These are phyloP conservation scores for Cheilosia soror DNA, from an alignment of 2,888 invertebrate species.

Conservation along the genomic window DNA sequence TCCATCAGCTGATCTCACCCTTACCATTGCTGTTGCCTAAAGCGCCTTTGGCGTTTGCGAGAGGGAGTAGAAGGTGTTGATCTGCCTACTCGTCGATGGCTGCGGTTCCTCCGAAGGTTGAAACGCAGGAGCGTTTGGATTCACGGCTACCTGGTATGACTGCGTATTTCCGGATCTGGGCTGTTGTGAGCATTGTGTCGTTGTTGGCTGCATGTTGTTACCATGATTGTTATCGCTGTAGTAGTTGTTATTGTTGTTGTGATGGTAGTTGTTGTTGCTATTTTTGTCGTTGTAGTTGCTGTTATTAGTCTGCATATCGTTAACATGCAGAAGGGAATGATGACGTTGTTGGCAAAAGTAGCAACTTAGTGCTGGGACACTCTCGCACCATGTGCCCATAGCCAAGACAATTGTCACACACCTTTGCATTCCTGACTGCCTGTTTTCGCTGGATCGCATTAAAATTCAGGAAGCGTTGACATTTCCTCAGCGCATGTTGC, in stretches of 20 bases:
- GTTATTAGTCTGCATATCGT: not conserved
- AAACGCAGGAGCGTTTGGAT: conserved; percentile 9
- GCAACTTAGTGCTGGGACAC: not conserved
- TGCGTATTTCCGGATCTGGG: not conserved
- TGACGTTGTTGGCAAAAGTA: not conserved
- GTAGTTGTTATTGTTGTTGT: not conserved
- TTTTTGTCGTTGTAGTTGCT: no score
- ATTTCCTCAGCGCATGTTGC: not conserved
- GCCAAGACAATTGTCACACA: not conserved
- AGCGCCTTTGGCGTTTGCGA: not conserved
- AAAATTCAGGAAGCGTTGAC: not conserved
- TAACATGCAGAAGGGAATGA: not conserved
- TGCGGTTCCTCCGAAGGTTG: not conserved
- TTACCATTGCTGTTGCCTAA: conserved; percentile 8
- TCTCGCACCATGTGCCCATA: not conserved
- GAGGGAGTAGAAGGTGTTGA: not conserved
- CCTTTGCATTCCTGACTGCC: not conserved
- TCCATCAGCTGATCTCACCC: not conserved
- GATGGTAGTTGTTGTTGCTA: not conserved
- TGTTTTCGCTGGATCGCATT: not conserved
- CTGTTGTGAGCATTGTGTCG: not conserved
- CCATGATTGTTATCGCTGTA: no score
- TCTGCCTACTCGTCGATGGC: not conserved
- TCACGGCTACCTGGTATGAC: not conserved
- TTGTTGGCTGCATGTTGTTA: not conserved